Evolutionary conservation across 2,888 invertebrate genomes (phyloP), one percentile per base, ranked within the genome.

Genomic region (Sesamia inferens): DNA sequence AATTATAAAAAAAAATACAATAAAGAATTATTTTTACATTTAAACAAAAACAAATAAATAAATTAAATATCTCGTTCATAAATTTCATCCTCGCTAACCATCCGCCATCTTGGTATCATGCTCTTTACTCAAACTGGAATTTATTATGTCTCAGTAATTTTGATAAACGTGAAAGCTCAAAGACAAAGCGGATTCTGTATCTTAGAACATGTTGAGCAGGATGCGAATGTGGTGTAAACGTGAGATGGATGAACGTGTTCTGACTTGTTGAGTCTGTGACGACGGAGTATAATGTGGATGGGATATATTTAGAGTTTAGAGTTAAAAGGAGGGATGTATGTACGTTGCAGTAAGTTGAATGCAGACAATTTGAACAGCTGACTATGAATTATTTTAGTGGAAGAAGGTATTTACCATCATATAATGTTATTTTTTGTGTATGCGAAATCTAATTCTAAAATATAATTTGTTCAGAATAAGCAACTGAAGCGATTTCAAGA

Each of bases 141-240:
- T 82, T 85, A 85, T 84, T 79, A 77, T 81, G 69, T 85, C 79
- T 69, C 72, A 78, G 83, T 78, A 86, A 86, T 87, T 86, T 83
- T 84, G 85, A 87, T 85, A 83, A 78, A 81, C 85, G 74, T 19
- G 67, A 65, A 66, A 71, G 81, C 73, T 82, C 73, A 76, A 79
- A 85, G 84, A 84, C 83, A 84, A 87, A 85, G 80, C 71, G 62
- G 58, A 70, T 84, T 76, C 79, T 73, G 71, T 69, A 70, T 78
- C 78, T 76, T n/a, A 57, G 73, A 82, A 68, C 39, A 82, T 81
- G 66, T 78, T 61, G 24, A 39, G 65, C 68, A 57, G 71, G 85
- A 78, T 63, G 83, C 51, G 79, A 58, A 82, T 66, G 62, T 61
- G 58, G 67, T 62, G 64, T 58, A 58, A 63, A 51, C 63, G 68